Evolutionary conservation across 1,140 invertebrate species (phyloP).

Genomic region (Pemphigus obesinymphae): DNA sequence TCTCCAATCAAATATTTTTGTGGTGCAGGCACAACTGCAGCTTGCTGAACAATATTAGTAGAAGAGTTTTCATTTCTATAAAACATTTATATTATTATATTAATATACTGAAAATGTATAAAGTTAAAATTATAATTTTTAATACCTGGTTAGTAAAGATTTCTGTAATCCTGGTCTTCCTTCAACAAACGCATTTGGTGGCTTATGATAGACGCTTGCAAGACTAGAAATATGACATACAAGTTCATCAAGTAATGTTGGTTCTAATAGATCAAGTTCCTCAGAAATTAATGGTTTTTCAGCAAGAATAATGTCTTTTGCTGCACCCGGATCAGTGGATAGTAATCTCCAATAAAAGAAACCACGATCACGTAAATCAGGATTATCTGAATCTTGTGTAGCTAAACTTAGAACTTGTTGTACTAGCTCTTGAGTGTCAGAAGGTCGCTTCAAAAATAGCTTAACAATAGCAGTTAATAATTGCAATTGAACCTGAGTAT

Average conservation of each 20-base stretch:
- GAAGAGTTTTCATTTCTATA: conserved; percentile 45
- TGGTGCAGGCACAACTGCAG: conserved; percentile 67
- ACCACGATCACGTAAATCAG: conserved; percentile 94
- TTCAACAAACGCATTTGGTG: conserved; percentile 97
- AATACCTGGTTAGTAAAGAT: conserved; percentile 52
- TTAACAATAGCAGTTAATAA: conserved; percentile 97
- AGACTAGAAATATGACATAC: conserved; percentile 98
- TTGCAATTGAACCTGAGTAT: conserved; percentile 97
- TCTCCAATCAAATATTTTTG: conserved; percentile 96
- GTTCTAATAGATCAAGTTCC: conserved; percentile 97
- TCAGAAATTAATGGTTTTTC: conserved; percentile 99
- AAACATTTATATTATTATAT: background rate
- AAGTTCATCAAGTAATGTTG: conserved; percentile 94
- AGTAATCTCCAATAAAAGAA: conserved; percentile 99
- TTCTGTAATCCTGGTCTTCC: conserved; percentile 59
- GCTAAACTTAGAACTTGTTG: conserved; percentile 87
- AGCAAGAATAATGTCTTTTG: conserved; percentile 98
- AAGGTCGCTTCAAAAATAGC: conserved; percentile 94
- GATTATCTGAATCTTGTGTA: conserved; percentile 99
- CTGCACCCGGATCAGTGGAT: conserved; percentile 96
- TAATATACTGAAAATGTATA: background rate
- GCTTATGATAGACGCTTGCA: conserved; percentile 99
- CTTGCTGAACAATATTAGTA: conserved; percentile 49
- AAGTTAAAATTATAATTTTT: too few relatives aligned
- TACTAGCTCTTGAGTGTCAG: conserved; percentile 96